Base-by-base conservation (phyloP, 2,888 invertebrate species). In the Chydorus sphaericus region DNA sequence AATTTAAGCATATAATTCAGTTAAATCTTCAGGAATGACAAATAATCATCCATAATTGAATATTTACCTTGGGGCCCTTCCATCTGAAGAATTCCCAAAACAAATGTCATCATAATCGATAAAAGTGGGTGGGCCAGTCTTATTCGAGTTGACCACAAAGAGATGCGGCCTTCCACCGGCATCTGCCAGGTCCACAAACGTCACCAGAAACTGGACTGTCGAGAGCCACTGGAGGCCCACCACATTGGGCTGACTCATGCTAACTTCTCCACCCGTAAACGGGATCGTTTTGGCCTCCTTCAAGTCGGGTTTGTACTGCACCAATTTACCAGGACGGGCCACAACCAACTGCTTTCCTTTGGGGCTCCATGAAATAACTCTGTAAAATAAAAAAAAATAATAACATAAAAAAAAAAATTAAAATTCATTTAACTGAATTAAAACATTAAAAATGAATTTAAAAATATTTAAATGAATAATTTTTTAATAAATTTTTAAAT, bases 301-400 rank as follows among this genome's bases (percentile, higher is more conserved):
- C 51, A 96, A 71, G 63, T 91, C 90, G 0, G 92, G 92, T 68
- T 93, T 93, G 66, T 84, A 83, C 68, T 96, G 94, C 16, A 82
- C 79, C 48, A 97, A 75, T 38, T 79, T 80, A 0, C 94, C 94
- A 67, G 83, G 81, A 64, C 85, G 85, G 0, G 94, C 97, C 0
- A 90, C 80, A 0, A 91, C 91, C 29, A 97, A 72, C 69, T 97
- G 96, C 68, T 97, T 97, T 28, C 97, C 97, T 71, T 94, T 96
- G 0, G 94, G 96, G 68, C 94, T 94, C 96, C 96, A 97, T 65
- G 68, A 75, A 64, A 66, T 71, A 68, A 61, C 65, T n/a, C n/a
- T n/a, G 54, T 33, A 50, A 54, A 26, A 29, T 29, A 20, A 10
- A 14, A 18, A 33, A 8, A 37, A 14, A 14, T 14, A 53, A 44